Conservation (phyloP, 1,140 invertebrate genomes). For the Carposina sasakii region DNA sequence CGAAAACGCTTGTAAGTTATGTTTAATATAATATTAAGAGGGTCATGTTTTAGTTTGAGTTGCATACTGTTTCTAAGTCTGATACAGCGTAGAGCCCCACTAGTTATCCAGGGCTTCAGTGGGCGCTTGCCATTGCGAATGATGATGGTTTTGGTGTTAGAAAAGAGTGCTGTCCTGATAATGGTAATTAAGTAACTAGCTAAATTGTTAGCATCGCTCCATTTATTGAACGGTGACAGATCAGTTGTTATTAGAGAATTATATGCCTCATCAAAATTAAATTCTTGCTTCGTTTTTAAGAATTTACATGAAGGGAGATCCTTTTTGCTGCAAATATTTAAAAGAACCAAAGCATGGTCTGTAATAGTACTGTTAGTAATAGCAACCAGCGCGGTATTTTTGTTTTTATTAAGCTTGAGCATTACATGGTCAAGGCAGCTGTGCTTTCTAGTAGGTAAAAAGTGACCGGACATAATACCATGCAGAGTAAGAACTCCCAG, state of each 20-base stretch:
- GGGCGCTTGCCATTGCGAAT: not conserved
- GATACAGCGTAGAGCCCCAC: constrained; percentile 4
- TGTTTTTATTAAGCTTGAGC: constrained; percentile 1
- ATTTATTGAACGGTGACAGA: not conserved
- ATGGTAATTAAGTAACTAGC: not conserved
- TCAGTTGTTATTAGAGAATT: not conserved
- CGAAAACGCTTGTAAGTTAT: constrained; percentile 8
- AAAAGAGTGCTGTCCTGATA: not conserved
- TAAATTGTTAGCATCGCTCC: not conserved
- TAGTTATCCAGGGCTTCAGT: constrained; percentile 10
- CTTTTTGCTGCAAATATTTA: not conserved
- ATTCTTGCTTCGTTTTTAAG: not conserved
- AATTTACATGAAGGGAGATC: not conserved
- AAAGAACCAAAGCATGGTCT: constrained; percentile 4
- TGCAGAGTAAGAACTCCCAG: not conserved
- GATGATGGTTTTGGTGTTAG: not conserved
- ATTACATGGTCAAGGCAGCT: constrained; percentile 11
- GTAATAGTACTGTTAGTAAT: constrained; percentile 10
- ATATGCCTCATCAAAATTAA: not conserved
- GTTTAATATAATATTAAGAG: not conserved
- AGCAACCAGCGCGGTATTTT: not conserved
- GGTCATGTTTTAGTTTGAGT: not conserved
- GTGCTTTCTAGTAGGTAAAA: constrained; percentile 6
- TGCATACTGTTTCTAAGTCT: constrained; percentile 8
- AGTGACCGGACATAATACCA: constrained; percentile 5